Evolutionary conservation across 2,797 vertebrate species (phyloP), one percentile per base, ranked within the genome.

Genomic region (Silurus lanzhouensis): DNA sequence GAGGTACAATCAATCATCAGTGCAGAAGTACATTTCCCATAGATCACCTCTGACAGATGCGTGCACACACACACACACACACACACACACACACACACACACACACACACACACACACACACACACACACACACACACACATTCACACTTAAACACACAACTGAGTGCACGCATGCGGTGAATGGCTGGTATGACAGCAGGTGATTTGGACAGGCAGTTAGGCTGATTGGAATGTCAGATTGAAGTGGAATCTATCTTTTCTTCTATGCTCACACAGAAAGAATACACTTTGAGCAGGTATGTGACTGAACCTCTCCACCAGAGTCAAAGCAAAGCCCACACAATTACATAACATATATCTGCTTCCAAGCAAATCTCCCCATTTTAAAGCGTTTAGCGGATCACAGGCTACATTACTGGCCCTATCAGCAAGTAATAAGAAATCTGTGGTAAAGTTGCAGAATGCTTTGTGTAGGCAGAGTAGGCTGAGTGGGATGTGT

Each of bases 371-470:
- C 87, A 90, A 60, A 63, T 85, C 61, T 22, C 27, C 81, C 38
- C 84, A 10, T 48, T 85, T 85, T 85, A 75, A 61, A 85, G 75
- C 67, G 68, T 80, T 64, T 27, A 68, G 17, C 6, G 15, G 70
- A 75, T 20, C 52, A 83, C 55, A 68, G 81, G 46, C 61, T 84
- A 87, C 86, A 67, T 87, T 83, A 89, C 80, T 84, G 63, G 66
- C 84, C 27, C 81, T 83, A 71, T 75, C 66, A 72, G 38, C 66
- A 60, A 81, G 68, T 81, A 60, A n/a, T 66, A 86, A 83, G 61
- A 84, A n/a, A 58, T 81, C 6, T 78, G 77, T 46, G 82, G 19
- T 83, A 70, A n/a, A 68, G 48, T 38, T 75, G 64, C 27, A 71
- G 60, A 52, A 55, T 68, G 31, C 22, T 80, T 44, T 85, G 80